Conservation (phyloP, 2,888 invertebrate genomes). For the Dugesia japonica region DNA sequence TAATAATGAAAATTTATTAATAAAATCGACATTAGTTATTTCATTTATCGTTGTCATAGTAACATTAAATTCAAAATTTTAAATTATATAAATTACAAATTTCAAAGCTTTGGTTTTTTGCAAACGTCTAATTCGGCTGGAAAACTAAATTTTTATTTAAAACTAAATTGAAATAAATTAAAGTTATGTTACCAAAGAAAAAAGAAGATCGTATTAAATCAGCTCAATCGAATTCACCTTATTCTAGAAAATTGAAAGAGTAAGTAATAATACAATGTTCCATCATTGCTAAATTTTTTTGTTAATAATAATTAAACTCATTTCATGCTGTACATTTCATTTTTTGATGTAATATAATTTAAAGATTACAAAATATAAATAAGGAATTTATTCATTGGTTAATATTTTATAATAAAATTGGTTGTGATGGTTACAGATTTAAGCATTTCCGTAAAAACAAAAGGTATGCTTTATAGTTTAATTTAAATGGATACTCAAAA, state of each 20-base stretch:
- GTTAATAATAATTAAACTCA: no score
- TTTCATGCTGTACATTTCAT: no score
- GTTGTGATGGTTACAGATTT: background rate
- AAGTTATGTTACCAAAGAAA: background rate
- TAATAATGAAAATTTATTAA: background rate
- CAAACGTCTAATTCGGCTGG: background rate
- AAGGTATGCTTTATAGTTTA: background rate
- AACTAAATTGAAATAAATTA: background rate
- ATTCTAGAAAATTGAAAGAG: background rate
- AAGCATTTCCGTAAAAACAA: constrained; percentile 2
- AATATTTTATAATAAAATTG: background rate
- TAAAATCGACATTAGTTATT: no score
- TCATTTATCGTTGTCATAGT: background rate
- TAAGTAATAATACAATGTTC: background rate
- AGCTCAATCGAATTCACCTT: background rate
- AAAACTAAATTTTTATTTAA: background rate
- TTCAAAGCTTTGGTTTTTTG: background rate
- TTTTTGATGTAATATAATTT: no score
- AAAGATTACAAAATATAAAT: background rate
- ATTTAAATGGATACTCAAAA: background rate
- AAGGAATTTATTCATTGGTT: background rate
- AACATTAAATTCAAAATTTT: background rate
- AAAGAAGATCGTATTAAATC: background rate
- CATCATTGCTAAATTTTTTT: background rate
- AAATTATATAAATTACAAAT: background rate